Conservation (phyloP, 2,888 invertebrate genomes). For the Limenitis camilla region DNA sequence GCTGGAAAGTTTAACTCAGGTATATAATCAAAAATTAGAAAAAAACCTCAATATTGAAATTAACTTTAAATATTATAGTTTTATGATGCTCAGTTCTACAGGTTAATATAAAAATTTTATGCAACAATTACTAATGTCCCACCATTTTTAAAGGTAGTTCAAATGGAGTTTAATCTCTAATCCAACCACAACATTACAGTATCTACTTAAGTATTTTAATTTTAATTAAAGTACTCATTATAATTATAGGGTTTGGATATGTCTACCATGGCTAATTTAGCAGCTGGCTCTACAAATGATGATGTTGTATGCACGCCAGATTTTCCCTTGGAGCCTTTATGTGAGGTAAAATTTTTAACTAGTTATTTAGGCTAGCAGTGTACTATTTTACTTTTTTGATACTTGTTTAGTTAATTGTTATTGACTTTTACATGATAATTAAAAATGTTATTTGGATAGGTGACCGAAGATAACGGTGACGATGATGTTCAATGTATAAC, state of each 20-base stretch:
- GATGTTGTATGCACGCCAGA: slow-evolving; percentile 79
- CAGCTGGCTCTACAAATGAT: slow-evolving; percentile 44
- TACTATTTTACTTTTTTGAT: not conserved
- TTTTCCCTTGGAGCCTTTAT: slow-evolving; percentile 63
- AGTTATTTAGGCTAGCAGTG: not conserved
- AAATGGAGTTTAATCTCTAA: too few relatives aligned
- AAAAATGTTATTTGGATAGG: slow-evolving; percentile 31
- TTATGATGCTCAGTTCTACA: too few relatives aligned
- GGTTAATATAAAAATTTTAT: too few relatives aligned
- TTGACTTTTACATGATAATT: too few relatives aligned
- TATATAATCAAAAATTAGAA: slow-evolving; percentile 22
- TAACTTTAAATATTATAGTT: too few relatives aligned
- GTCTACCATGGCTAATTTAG: slow-evolving; percentile 37
- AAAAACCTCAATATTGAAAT: too few relatives aligned
- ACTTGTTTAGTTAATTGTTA: too few relatives aligned
- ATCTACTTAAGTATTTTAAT: too few relatives aligned
- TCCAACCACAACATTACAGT: too few relatives aligned
- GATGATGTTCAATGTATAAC: slow-evolving; percentile 70
- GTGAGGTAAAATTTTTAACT: slow-evolving; percentile 45
- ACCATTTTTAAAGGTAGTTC: too few relatives aligned
- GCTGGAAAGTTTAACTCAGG: slow-evolving; percentile 66
- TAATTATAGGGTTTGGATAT: slow-evolving; percentile 59
- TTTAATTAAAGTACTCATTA: not conserved
- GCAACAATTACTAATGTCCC: too few relatives aligned
- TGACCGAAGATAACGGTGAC: slow-evolving; percentile 59